Evolutionary conservation across 1,140 invertebrate genomes (phyloP).

Genomic region (Planococcus citri): DNA sequence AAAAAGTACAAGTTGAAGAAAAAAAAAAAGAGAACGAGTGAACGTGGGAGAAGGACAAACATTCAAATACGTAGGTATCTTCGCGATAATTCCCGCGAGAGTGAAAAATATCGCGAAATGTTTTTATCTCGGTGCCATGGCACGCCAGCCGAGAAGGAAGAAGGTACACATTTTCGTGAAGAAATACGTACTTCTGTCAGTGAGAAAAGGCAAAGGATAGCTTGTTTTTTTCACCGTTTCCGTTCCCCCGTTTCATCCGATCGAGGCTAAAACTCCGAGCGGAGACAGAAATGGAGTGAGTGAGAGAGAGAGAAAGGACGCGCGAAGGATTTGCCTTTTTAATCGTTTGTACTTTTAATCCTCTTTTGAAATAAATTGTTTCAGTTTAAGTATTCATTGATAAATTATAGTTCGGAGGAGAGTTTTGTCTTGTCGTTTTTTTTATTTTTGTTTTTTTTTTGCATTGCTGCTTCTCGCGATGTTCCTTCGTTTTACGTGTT

Average conservation of each 20-base stretch:
- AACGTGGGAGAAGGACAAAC: no score
- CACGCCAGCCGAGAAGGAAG: no score
- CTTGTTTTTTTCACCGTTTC: neutral
- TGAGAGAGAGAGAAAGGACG: neutral
- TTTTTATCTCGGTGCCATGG: neutral
- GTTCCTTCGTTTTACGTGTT: no score
- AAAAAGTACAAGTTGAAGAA: no score
- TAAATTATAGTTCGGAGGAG: neutral
- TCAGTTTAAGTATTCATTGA: conserved; percentile 17
- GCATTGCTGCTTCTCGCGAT: no score
- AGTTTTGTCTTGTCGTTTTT: no score
- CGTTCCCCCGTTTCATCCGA: no score
- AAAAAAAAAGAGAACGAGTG: no score
- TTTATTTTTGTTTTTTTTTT: neutral
- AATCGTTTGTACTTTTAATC: conserved; percentile 18
- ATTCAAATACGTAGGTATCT: no score
- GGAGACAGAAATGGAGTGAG: no score
- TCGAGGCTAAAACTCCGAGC: no score
- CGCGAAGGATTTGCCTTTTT: conserved; percentile 12
- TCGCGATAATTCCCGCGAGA: neutral
- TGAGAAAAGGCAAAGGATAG: neutral
- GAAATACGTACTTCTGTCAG: neutral
- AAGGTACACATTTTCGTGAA: neutral
- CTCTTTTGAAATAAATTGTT: conserved; percentile 14
- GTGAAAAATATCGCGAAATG: conserved; percentile 2